Percentiles rank a stretch among this genome's conserved stretches.
Evolutionary conservation across 1,140 invertebrate species (phyloP).

Genomic region (Heliconius eleuchia): DNA sequence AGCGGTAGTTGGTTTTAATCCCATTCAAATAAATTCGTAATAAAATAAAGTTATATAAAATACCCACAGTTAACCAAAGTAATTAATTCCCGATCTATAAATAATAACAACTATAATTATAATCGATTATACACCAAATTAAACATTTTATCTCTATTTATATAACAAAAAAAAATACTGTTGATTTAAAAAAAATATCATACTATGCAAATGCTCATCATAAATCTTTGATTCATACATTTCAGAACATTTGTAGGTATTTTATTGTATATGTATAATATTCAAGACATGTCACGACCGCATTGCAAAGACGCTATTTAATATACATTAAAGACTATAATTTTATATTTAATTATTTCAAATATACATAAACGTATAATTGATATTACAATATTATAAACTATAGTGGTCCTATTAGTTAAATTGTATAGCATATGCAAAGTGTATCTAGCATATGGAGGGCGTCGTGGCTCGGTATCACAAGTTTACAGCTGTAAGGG

Average conservation of each 20-base stretch:
- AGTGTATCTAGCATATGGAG: background rate
- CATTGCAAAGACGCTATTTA: slow-evolving; percentile 35
- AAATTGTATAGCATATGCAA: background rate
- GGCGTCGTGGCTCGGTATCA: too few relatives aligned
- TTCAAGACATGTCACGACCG: slow-evolving; percentile 38
- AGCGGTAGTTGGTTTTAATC: too few relatives aligned
- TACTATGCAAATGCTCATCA: slow-evolving; percentile 10
- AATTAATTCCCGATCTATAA: too few relatives aligned
- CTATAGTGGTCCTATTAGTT: slow-evolving; percentile 9
- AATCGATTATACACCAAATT: too few relatives aligned
- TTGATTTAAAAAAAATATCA: background rate
- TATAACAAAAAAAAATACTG: background rate
- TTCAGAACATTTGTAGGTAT: slow-evolving; percentile 25
- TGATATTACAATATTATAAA: slow-evolving; percentile 23
- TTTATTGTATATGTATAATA: slow-evolving; percentile 27
- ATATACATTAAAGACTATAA: slow-evolving; percentile 36
- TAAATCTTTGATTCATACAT: slow-evolving; percentile 26
- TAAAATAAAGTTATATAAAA: too few relatives aligned
- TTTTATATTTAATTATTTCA: slow-evolving; percentile 29
- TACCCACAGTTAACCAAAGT: too few relatives aligned
- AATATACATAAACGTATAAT: slow-evolving; percentile 32
- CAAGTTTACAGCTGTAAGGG: too few relatives aligned
- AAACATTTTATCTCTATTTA: background rate
- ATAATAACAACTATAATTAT: too few relatives aligned
- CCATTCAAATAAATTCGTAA: too few relatives aligned